These are phyloP conservation scores for Peromyscus eremicus DNA, from an alignment of 2,797 vertebrate genomes.

Conservation along the genomic window DNA sequence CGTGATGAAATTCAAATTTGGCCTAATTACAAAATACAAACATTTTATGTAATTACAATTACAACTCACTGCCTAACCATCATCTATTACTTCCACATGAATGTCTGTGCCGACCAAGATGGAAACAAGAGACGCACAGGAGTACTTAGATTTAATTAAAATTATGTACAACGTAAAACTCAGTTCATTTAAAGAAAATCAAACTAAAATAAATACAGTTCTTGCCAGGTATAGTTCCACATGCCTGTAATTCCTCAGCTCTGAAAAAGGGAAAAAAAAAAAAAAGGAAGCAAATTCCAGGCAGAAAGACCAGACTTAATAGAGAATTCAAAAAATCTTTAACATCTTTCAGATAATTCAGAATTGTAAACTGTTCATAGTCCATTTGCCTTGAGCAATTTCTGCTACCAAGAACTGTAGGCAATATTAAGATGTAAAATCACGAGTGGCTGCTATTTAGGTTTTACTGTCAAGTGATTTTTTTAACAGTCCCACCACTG, in stretches of 20 bases:
- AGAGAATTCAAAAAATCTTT: neutral
- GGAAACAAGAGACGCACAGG: neutral
- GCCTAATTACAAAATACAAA: conserved; percentile 88
- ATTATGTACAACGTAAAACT: neutral
- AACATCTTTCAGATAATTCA: neutral
- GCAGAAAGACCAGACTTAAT: neutral
- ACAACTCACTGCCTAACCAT: neutral
- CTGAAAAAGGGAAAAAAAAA: too few species aligned
- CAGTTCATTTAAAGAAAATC: neutral
- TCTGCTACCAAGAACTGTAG: neutral
- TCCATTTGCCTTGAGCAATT: neutral
- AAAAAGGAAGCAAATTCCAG: neutral
- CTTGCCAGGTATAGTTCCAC: neutral
- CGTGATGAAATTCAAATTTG: conserved; percentile 99
- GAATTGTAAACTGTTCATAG: neutral
- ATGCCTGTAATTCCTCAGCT: neutral
- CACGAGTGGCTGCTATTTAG: neutral
- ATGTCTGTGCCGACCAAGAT: neutral
- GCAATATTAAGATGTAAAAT: neutral
- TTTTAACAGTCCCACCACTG: neutral
- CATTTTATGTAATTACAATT: conserved; percentile 23
- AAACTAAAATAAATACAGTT: neutral
- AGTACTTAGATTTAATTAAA: neutral
- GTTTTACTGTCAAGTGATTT: neutral
- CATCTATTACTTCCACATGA: neutral